phyloP scores from a whole-genome alignment of 2,113 vertebrate species.

The Mirza zaza region DNA sequence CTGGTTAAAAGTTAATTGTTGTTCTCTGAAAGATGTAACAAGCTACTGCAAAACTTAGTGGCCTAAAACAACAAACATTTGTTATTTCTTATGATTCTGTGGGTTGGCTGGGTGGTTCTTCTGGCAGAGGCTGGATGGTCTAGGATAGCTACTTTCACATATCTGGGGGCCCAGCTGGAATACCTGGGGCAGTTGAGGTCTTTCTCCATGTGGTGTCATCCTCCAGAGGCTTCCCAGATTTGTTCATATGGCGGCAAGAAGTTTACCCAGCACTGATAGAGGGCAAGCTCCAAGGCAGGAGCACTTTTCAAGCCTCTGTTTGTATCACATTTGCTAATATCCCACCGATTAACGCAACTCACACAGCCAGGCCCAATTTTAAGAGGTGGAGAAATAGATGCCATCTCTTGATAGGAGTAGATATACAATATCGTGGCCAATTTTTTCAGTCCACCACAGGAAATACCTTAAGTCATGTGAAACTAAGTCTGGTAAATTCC shows the following conservation, averaged over 20 bases:
- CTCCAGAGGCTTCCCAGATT: neutral
- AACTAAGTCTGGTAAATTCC: constrained; percentile 22
- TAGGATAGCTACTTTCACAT: neutral
- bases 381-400: neutral
- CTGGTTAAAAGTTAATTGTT: neutral
- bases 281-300: neutral
- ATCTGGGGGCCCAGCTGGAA: neutral
- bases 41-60: neutral
- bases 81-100: neutral
- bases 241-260: neutral
- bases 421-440: constrained; percentile 16
- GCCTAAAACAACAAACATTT: neutral
- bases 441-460: neutral
- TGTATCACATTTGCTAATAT: neutral
- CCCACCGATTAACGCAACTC: neutral
- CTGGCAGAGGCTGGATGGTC: neutral
- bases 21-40: constrained; percentile 19
- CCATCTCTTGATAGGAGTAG: neutral
- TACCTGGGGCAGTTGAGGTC: neutral
- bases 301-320: neutral
- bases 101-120: neutral
- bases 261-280: neutral
- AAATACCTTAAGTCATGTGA: constrained; percentile 9
- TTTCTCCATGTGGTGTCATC: neutral
- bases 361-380: neutral